A percentile compares a stretch with the other conserved stretches of the same genome.
These are phyloP conservation scores for Tachina grossa DNA, from an alignment of 2,888 invertebrate species.

Conservation along the genomic window DNA sequence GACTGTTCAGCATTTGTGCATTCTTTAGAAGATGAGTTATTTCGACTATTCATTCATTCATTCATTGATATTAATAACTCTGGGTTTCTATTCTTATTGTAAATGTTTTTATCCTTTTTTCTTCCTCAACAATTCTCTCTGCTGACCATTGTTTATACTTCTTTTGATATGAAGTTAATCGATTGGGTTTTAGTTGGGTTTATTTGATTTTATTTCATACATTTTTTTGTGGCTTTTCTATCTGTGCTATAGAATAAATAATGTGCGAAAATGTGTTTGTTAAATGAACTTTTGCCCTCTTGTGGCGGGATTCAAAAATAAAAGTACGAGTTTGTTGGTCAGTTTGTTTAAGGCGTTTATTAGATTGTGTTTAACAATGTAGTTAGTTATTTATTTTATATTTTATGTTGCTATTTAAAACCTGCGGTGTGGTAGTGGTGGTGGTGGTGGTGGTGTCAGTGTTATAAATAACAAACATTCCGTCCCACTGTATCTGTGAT, in stretches of 20 bases:
- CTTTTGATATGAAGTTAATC: conserved; percentile 77
- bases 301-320: not conserved
- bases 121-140: conserved; percentile 20
- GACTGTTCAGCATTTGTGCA: conserved; percentile 43
- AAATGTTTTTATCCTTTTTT: conserved; percentile 14
- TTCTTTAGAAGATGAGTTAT: conserved; percentile 68
- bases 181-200: conserved; percentile 73
- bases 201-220: conserved; percentile 1
- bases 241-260: conserved; percentile 57
- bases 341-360: conserved; percentile 70
- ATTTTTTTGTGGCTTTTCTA: conserved; percentile 29
- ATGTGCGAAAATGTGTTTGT: conserved; percentile 67
- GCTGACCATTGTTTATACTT: conserved; percentile 70
- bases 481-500: conserved; percentile 1
- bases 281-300: conserved; percentile 68
- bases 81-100: conserved; percentile 44
- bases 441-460: conserved; percentile 4
- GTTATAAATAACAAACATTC: conserved; percentile 54
- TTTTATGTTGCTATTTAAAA: not conserved
- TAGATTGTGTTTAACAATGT: conserved; percentile 67
- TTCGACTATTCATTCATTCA: conserved; percentile 71
- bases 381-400: conserved; percentile 55
- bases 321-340: conserved; percentile 3
- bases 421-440: not conserved
- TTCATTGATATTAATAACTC: conserved; percentile 77